Base-by-base conservation (phyloP, 2,113 vertebrate species). In the Nansenia antarctica region DNA sequence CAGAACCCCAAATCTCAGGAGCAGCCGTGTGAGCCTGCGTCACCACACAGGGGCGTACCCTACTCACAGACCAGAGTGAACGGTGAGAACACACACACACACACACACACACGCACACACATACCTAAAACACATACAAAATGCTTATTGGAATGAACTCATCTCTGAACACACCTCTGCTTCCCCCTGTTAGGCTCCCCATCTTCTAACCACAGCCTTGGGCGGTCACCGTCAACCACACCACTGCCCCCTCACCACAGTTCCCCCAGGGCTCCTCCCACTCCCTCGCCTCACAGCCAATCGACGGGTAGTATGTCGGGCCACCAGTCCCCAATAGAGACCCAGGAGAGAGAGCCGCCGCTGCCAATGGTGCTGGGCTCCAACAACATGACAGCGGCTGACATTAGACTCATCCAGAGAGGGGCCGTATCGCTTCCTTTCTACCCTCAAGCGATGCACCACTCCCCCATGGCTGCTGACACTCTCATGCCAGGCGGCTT, bases 191-290 rank as follows among this genome's bases (percentile, higher is more conserved):
- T n/a, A 93, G 92, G 87, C 26, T 88, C 86, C 5, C 65, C 85
- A 65, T 93, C 91, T 75, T 79, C 88, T 42, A 82, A 34, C 70
- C 85, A 82, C 27, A 87, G 82, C 68, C 73, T 14, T 30, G 87
- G 78, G 62, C 82, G 71, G 70, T 91, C 90, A 29, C 90, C 90
- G 26, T 69, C 26, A 7, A 65, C 82, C 9, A 82, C 74, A 24
- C 79, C 82, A 7, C 77, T 76, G 22, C 74, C 66, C 35, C 59
- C 72, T 72, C 78, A 80, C 30, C 58, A 34, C 3, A 86, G 68
- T 5, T 89, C 89, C 60, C 85, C 90, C 65, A 81, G 79, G 66
- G 79, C 80, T 73, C 58, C 75, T 68, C 49, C 80, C 54, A 45
- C 29, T 37, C 66, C 71, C 49, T 84, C 81, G 79, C 84, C 82